Conservation (phyloP, 1,140 invertebrate genomes). For the Brachionus paranguensis region DNA sequence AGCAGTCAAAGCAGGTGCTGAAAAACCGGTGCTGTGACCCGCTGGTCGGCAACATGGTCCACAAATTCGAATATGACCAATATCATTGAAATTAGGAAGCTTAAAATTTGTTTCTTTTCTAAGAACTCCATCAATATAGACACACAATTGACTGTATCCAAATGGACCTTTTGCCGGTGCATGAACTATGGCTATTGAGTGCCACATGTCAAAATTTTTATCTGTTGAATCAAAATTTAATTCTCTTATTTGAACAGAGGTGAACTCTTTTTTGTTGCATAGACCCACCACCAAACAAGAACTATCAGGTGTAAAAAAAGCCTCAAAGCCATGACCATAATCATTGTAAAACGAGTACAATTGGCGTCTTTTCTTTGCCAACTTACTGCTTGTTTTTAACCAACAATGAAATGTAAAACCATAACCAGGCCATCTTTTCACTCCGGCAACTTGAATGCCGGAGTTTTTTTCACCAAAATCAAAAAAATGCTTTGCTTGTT, state of each 20-base stretch:
- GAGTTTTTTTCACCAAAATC: conserved; percentile 9
- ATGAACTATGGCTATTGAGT: conserved; percentile 61
- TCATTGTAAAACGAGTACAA: conserved; percentile 54
- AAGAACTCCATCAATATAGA: conserved; percentile 63
- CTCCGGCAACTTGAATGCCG: background rate
- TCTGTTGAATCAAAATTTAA: conserved; percentile 49
- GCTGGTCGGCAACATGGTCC: background rate
- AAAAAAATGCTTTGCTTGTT: conserved; percentile 34
- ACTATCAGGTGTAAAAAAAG: conserved; percentile 59
- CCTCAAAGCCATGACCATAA: conserved; percentile 61
- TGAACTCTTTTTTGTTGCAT: conserved; percentile 60
- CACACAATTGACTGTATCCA: conserved; percentile 61
- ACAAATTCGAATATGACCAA: background rate
- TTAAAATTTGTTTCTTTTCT: conserved; percentile 44
- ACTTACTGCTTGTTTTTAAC: background rate
- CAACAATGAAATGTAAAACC: conserved; percentile 32
- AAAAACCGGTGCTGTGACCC: background rate
- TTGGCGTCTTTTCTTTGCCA: conserved; percentile 31
- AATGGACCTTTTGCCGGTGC: conserved; percentile 61
- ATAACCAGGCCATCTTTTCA: conserved; percentile 35
- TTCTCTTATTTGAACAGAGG: conserved; percentile 58
- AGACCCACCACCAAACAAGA: conserved; percentile 60
- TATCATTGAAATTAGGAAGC: background rate
- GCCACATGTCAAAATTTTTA: conserved; percentile 58
- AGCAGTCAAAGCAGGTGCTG: background rate